Conservation (phyloP, 2,888 invertebrate species). For the Cheilosia urbana region DNA sequence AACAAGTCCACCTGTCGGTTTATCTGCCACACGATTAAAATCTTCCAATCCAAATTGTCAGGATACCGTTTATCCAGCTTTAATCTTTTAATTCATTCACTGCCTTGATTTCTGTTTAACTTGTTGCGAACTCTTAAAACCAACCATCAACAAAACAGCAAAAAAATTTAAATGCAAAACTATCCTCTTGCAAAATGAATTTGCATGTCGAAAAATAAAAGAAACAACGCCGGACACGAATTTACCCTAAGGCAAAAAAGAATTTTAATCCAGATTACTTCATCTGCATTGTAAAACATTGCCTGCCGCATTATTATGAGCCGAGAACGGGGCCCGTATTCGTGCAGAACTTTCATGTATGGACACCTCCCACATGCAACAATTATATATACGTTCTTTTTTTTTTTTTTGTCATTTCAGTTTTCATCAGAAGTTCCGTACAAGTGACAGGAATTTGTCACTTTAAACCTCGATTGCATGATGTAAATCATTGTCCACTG, state of each 20-base stretch:
- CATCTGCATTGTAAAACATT: conserved; percentile 72
- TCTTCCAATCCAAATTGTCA: neutral
- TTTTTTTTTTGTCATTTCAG: neutral
- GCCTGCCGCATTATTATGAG: conserved; percentile 54
- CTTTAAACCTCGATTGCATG: conserved; percentile 35
- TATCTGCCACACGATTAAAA: neutral
- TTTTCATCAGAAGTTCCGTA: conserved; percentile 35
- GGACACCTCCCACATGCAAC: conserved; percentile 71
- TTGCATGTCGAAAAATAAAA: conserved; percentile 48
- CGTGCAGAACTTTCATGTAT: conserved; percentile 56
- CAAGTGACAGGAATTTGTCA: conserved; percentile 54
- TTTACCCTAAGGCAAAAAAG: conserved; percentile 2
- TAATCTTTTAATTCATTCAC: neutral
- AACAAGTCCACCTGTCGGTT: neutral
- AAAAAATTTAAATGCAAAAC: conserved; percentile 5
- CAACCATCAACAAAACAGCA: neutral
- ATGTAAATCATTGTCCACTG: conserved; percentile 32
- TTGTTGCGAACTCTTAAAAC: neutral
- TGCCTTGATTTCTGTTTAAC: neutral
- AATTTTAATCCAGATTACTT: conserved; percentile 65
- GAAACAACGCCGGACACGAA: conserved; percentile 31
- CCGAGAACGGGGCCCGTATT: conserved; percentile 22
- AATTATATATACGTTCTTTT: conserved; percentile 25
- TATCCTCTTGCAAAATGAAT: conserved; percentile 26
- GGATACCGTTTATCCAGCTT: neutral